A percentile compares a stretch with the other conserved stretches of the same genome.
phyloP scores from a whole-genome alignment of 1,140 invertebrate species.

The Brachionus rubens region DNA sequence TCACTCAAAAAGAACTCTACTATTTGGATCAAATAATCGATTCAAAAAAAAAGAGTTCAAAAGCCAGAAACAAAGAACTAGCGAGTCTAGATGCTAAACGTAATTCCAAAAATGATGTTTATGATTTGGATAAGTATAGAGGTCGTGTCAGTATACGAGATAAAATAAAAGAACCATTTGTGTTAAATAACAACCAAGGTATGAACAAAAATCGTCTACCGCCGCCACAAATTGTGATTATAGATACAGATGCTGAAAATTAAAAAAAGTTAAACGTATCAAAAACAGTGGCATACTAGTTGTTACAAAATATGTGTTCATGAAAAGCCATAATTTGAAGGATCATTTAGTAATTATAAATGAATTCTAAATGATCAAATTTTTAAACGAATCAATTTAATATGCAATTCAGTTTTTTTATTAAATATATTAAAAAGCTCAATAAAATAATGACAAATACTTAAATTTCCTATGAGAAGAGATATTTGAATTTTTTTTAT shows the following conservation, averaged over 20 bases:
- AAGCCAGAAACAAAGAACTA: neutral
- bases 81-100: neutral
- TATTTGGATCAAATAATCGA: slow-evolving; percentile 32
- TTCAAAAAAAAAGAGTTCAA: neutral
- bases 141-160: slow-evolving; percentile 5
- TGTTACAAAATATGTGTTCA: too few relatives aligned
- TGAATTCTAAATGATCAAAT: too few relatives aligned
- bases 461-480: too few relatives aligned
- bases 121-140: neutral
- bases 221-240: slow-evolving; percentile 15
- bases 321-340: too few relatives aligned
- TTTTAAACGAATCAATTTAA: too few relatives aligned
- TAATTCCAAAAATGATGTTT: slow-evolving; percentile 34
- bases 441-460: too few relatives aligned
- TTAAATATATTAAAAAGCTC: too few relatives aligned
- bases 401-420: too few relatives aligned
- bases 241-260: slow-evolving; percentile 30
- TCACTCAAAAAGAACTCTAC: slow-evolving; percentile 23
- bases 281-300: too few relatives aligned
- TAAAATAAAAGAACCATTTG: slow-evolving; percentile 22
- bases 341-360: too few relatives aligned
- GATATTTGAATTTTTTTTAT: too few relatives aligned
- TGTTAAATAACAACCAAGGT: neutral
- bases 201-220: slow-evolving; percentile 4
- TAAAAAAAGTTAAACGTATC: too few relatives aligned